phyloP scores from a whole-genome alignment of 2,113 vertebrate species.

The Gorilla gorilla region DNA sequence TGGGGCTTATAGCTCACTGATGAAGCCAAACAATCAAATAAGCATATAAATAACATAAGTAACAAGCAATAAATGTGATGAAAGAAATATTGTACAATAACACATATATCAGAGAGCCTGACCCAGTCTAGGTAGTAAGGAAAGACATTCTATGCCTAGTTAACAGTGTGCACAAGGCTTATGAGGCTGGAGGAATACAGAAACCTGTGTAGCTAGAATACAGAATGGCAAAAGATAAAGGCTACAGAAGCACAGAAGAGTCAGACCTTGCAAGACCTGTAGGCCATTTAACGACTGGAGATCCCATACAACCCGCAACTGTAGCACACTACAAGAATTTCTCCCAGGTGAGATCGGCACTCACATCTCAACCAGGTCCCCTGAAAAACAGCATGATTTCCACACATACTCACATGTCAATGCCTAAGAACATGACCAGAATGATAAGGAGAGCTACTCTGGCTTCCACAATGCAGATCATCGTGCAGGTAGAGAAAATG shows the following conservation, averaged over 20 bases:
- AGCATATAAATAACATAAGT: background rate
- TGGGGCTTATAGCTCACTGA: background rate
- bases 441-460: background rate
- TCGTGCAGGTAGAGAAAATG: background rate
- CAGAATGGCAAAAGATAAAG: background rate
- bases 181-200: background rate
- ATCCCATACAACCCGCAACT: background rate
- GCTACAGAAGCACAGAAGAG: background rate
- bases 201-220: background rate
- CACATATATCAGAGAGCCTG: background rate
- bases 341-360: background rate
- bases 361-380: background rate
- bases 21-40: background rate
- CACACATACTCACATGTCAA: background rate
- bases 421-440: background rate
- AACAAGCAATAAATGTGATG: background rate
- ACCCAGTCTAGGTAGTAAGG: too few species aligned
- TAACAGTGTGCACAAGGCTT: accelerated
- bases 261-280: background rate
- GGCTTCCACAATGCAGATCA: background rate
- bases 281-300: background rate
- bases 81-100: background rate
- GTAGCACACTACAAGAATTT: background rate
- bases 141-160: background rate
- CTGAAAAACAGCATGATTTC: background rate